Percentiles rank a stretch among this genome's conserved stretches.
phyloP scores from a whole-genome alignment of 2,888 invertebrate genomes.

The Oxycera nigricornis region DNA sequence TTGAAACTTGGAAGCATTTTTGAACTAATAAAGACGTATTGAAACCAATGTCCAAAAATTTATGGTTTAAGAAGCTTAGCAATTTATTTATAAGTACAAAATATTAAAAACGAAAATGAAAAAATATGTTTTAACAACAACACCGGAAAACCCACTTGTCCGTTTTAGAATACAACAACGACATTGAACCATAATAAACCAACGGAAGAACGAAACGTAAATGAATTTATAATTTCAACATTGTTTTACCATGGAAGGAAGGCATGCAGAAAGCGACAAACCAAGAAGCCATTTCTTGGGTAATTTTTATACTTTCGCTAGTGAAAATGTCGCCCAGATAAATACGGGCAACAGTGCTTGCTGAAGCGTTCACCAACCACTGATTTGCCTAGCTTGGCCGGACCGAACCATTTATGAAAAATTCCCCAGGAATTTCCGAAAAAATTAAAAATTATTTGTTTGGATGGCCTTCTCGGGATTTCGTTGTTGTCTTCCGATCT shows the following conservation, averaged over 20 bases:
- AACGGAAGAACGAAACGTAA: not conserved
- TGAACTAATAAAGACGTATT: no score
- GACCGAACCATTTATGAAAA: conserved; percentile 2
- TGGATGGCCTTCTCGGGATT: not conserved
- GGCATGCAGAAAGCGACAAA: not conserved
- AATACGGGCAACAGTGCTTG: not conserved
- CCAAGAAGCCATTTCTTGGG: not conserved
- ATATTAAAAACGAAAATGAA: no score
- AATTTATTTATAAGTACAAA: no score
- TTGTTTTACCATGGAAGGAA: not conserved
- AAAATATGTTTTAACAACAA: no score
- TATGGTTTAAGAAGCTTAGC: no score
- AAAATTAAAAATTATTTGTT: conserved; percentile 9
- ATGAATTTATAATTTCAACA: conserved; percentile 28
- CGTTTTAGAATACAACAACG: no score
- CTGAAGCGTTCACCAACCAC: not conserved
- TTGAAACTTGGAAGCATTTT: no score
- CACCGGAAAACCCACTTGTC: no score
- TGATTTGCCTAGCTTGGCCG: not conserved
- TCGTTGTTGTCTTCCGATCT: not conserved
- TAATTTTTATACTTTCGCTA: not conserved
- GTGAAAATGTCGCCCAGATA: not conserved
- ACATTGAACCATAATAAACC: no score
- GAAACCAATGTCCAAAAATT: no score
- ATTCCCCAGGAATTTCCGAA: conserved; percentile 4